Conservation (phyloP, 2,888 invertebrate genomes). For the Helobdella robusta region DNA sequence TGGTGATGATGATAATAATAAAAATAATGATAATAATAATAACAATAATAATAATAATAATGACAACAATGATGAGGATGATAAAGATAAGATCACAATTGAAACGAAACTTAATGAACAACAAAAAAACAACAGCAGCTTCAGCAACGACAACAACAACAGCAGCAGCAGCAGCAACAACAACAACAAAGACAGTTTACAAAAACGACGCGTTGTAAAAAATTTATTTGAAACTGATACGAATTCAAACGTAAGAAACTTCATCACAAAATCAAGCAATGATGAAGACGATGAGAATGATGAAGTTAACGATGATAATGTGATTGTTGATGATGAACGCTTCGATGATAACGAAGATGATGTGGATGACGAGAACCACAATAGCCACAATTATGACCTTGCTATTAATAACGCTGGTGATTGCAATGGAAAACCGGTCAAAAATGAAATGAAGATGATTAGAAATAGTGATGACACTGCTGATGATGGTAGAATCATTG, state of each 20-base stretch:
- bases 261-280: not conserved
- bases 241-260: too few relatives aligned
- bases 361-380: not conserved
- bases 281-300: not conserved
- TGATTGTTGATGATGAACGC: not conserved
- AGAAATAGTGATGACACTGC: too few relatives aligned
- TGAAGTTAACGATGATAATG: not conserved
- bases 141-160: too few relatives aligned
- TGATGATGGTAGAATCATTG: too few relatives aligned
- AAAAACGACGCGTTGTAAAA: too few relatives aligned
- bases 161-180: too few relatives aligned
- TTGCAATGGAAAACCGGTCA: too few relatives aligned
- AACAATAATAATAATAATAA: conserved; percentile 9
- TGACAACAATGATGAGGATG: not conserved
- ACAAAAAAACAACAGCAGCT: too few relatives aligned
- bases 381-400: not conserved
- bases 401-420: not conserved
- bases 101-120: not conserved
- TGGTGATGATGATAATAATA: not conserved
- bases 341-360: not conserved
- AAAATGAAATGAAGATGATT: too few relatives aligned
- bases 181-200: too few relatives aligned
- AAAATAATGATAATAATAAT: not conserved
- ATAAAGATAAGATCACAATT: not conserved
- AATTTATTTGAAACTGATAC: too few relatives aligned